Conservation (phyloP, 2,888 invertebrate genomes). For the Hyppa rectilinea region DNA sequence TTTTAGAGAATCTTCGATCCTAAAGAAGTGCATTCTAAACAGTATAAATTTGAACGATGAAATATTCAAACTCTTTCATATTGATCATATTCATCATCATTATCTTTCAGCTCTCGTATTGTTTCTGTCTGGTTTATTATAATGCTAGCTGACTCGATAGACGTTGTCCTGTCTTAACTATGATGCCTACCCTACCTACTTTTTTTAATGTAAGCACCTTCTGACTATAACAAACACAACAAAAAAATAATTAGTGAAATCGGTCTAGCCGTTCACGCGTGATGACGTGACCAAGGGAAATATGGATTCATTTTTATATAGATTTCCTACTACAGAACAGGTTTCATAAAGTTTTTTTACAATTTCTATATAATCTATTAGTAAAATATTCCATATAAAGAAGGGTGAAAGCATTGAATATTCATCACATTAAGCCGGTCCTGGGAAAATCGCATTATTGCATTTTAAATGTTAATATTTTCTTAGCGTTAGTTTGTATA, state of each 20-base stretch:
- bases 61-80: neutral
- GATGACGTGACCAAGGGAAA: no score
- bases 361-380: neutral
- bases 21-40: no score
- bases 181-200: no score
- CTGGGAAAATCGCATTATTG: conserved; percentile 46
- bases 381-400: conserved; percentile 12
- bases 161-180: no score
- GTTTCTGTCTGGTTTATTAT: neutral
- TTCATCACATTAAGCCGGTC: conserved; percentile 50
- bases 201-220: no score
- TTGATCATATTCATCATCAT: neutral
- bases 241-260: no score
- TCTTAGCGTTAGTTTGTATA: conserved; percentile 49
- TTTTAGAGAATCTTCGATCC: no score
- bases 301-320: no score
- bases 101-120: neutral
- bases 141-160: no score
- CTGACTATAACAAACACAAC: no score
- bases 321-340: neutral
- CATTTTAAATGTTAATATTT: conserved; percentile 59
- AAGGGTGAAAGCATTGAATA: conserved; percentile 53
- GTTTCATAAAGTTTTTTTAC: neutral
- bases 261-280: no score
- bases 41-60: neutral